These are phyloP conservation scores for Ceratitis capitata DNA, from an alignment of 1,140 invertebrate genomes.

Conservation along the genomic window DNA sequence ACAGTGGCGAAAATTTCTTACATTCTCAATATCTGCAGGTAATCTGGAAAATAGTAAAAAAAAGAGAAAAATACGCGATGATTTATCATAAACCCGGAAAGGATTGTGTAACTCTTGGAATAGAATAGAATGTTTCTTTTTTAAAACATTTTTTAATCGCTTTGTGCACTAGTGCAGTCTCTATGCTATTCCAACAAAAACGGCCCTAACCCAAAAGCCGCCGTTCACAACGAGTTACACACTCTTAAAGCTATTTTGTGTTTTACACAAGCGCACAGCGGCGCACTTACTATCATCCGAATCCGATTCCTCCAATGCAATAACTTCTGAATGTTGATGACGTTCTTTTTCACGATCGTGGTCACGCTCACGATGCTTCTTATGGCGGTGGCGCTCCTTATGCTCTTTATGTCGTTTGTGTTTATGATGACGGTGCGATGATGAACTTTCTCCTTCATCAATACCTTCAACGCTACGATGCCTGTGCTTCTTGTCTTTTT, in stretches of 20 bases:
- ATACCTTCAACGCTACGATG: conserved; percentile 47
- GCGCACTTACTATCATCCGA: conserved; percentile 46
- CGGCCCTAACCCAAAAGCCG: background rate
- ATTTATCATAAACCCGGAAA: conserved; percentile 35
- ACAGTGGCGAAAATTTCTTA: conserved; percentile 19
- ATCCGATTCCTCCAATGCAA: conserved; percentile 60
- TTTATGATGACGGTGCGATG: conserved; percentile 31
- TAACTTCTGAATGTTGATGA: conserved; percentile 40
- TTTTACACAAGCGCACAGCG: background rate
- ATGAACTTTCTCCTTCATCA: conserved; percentile 45
- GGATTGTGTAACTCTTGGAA: conserved; percentile 38
- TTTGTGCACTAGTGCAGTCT: conserved; percentile 1
- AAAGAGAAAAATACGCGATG: conserved; percentile 43
- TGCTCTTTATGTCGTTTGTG: conserved; percentile 46
- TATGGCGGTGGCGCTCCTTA: conserved; percentile 38
- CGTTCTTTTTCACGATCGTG: background rate
- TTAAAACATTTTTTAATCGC: conserved; percentile 11
- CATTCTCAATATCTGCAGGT: conserved; percentile 21
- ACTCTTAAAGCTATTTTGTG: background rate
- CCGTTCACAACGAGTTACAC: background rate
- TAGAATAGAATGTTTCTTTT: background rate
- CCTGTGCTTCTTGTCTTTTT: conserved; percentile 63
- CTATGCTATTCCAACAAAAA: conserved; percentile 1
- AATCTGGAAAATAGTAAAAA: conserved; percentile 41
- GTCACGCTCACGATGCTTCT: conserved; percentile 32